These are phyloP conservation scores for Palaemon carinicauda DNA, from an alignment of 1,140 invertebrate genomes.

Conservation along the genomic window DNA sequence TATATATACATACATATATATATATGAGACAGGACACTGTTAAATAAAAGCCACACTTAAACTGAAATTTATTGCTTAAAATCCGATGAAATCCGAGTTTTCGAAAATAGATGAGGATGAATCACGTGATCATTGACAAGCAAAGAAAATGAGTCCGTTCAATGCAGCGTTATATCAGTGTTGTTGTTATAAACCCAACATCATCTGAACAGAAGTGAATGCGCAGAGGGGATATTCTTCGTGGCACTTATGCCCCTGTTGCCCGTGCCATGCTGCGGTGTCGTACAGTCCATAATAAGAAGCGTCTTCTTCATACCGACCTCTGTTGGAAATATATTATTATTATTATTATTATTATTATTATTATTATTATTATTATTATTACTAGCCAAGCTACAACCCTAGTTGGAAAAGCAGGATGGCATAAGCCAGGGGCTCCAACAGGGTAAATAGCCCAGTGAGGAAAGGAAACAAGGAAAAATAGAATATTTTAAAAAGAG, in stretches of 20 bases:
- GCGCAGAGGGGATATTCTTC: conserved; percentile 31
- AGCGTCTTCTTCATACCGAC: conserved; percentile 27
- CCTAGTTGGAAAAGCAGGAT: too few relatives aligned
- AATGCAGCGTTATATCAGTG: background rate
- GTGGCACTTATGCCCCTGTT: conserved; percentile 25
- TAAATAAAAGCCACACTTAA: background rate
- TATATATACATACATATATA: background rate
- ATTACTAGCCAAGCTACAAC: too few relatives aligned
- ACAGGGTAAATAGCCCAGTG: too few relatives aligned
- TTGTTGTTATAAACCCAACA: background rate
- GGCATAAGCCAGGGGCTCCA: too few relatives aligned
- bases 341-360: too few relatives aligned
- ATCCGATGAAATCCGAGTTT: background rate
- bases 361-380: too few relatives aligned
- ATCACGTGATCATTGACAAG: background rate
- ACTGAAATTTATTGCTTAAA: background rate
- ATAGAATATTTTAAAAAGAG: too few relatives aligned
- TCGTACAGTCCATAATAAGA: conserved; percentile 37
- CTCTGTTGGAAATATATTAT: too few relatives aligned
- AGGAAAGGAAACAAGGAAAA: too few relatives aligned
- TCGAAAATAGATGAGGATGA: too few relatives aligned
- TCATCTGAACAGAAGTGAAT: background rate
- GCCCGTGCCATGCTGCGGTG: conserved; percentile 41
- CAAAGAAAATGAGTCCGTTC: background rate
- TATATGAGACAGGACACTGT: background rate